Conservation (phyloP, 2,113 vertebrate species). For the Stegastes partitus region DNA sequence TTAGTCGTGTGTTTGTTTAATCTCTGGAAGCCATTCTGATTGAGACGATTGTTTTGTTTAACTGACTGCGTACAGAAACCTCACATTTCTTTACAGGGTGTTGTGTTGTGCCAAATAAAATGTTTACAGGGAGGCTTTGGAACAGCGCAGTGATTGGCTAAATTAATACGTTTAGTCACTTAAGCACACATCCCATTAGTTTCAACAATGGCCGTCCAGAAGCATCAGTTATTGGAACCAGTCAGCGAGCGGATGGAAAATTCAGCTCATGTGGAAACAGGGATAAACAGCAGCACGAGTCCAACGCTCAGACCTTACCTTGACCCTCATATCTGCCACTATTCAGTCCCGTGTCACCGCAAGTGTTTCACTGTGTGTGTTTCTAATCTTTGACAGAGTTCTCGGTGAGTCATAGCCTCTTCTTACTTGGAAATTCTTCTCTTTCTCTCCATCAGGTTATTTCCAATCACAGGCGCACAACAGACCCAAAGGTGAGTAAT, state of each 20-base stretch:
- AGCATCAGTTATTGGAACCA: background rate
- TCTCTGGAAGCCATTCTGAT: background rate
- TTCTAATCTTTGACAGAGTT: constrained; percentile 6
- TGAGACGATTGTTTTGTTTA: background rate
- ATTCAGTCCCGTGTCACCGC: background rate
- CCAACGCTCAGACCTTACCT: background rate
- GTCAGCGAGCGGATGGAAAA: background rate
- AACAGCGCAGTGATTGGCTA: background rate
- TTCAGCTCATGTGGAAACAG: constrained; percentile 24
- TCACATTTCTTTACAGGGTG: background rate
- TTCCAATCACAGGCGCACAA: constrained; percentile 26
- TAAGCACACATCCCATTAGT: background rate
- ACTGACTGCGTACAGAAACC: background rate
- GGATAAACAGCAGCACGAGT: background rate
- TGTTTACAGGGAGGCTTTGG: background rate
- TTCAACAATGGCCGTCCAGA: background rate
- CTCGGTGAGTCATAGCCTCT: too few relatives aligned
- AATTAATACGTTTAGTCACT: background rate
- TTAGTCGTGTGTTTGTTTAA: background rate
- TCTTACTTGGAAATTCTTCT: constrained; percentile 35
- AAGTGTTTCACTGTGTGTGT: background rate
- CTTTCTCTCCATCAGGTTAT: constrained; percentile 49
- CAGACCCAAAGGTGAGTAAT: constrained; percentile 62
- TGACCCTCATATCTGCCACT: background rate
- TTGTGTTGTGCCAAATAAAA: background rate